phyloP scores from a whole-genome alignment of 2,113 vertebrate genomes.

The Eidolon helvum region DNA sequence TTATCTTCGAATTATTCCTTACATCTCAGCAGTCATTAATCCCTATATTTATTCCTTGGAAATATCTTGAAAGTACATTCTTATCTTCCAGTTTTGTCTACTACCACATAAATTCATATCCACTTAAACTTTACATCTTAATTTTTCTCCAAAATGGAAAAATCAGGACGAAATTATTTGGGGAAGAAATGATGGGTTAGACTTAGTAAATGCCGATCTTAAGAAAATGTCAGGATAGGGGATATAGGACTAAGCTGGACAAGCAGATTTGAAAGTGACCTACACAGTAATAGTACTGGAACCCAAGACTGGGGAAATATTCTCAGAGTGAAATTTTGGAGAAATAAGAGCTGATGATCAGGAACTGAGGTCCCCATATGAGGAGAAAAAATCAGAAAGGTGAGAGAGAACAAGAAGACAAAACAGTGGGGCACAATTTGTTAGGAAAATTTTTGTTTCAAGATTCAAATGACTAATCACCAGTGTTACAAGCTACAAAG shows the following conservation, averaged over 20 bases:
- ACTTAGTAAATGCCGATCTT: not conserved
- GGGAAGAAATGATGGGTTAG: not conserved
- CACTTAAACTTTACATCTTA: not conserved
- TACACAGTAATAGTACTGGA: not conserved
- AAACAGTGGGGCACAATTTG: not conserved
- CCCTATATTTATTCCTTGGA: not conserved
- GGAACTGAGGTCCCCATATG: not conserved
- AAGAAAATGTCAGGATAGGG: not conserved
- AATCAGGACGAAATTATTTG: not conserved
- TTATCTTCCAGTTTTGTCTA: not conserved
- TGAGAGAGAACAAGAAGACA: not conserved
- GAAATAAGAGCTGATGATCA: not conserved
- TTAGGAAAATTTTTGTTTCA: not conserved
- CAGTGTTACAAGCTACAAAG: not conserved
- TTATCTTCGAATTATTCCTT: not conserved
- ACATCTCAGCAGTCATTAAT: not conserved
- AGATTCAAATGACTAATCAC: not conserved
- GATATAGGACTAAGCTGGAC: not conserved
- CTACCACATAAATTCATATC: not conserved
- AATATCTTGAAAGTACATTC: not conserved
- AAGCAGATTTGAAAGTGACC: not conserved
- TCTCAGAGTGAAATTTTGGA: not conserved
- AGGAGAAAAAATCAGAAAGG: not conserved
- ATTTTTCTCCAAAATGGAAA: constrained; percentile 27
- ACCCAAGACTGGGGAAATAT: not conserved